Conservation (phyloP, 2,888 invertebrate genomes). For the Cecidostiba fungosa region DNA sequence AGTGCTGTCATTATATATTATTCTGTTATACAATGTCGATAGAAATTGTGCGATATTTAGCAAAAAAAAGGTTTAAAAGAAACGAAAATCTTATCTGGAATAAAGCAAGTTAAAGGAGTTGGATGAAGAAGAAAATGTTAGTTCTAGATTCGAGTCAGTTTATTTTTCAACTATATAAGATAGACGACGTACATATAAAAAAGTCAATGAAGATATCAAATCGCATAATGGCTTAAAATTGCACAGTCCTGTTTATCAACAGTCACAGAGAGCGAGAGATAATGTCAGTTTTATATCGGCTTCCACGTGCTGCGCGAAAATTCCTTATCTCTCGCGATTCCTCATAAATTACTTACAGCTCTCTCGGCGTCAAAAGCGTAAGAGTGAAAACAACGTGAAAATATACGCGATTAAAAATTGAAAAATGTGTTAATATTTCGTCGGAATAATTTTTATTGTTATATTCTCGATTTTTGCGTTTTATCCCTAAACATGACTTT, state of each 20-base stretch:
- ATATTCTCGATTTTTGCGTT: background rate
- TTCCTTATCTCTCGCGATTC: conserved; percentile 65
- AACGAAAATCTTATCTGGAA: background rate
- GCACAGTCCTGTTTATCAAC: conserved; percentile 69
- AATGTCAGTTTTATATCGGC: conserved; percentile 64
- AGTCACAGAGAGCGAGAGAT: conserved; percentile 60
- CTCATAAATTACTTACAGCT: conserved; percentile 26
- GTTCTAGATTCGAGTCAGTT: background rate
- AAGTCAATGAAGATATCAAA: conserved; percentile 29
- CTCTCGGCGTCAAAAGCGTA: background rate
- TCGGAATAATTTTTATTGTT: background rate
- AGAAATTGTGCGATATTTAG: background rate
- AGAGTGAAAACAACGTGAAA: conserved; percentile 1
- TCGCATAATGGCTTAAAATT: conserved; percentile 58
- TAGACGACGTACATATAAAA: background rate
- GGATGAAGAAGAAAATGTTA: background rate
- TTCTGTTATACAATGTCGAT: no score
- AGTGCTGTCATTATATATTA: no score
- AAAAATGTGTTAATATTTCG: background rate
- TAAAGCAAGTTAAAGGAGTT: background rate
- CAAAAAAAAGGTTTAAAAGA: background rate
- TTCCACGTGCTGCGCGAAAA: conserved; percentile 59
- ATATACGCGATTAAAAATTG: background rate
- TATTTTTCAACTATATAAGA: conserved; percentile 24
- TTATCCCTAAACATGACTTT: no score